phyloP scores from a whole-genome alignment of 2,113 vertebrate genomes.

The Hydrolagus affinis region DNA sequence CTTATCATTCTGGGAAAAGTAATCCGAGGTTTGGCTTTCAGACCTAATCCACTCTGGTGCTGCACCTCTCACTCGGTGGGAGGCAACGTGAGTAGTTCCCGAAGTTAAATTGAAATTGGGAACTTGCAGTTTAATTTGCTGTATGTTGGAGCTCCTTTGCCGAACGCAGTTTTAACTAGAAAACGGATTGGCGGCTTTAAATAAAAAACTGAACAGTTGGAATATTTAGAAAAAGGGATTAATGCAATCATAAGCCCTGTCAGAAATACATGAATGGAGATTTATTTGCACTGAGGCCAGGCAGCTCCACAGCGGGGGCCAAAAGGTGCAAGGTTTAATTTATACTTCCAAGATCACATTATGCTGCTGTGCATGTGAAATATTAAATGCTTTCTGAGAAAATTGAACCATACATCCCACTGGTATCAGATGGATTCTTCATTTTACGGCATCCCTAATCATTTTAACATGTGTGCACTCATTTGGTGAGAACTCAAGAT shows the following conservation, averaged over 20 bases:
- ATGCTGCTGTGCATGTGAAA: too few relatives aligned
- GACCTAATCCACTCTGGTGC: neutral
- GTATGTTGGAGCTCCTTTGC: too few relatives aligned
- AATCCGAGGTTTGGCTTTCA: neutral
- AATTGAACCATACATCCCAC: neutral
- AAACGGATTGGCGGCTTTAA: neutral
- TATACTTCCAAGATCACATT: neutral
- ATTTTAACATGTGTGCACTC: neutral
- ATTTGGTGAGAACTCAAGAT: neutral
- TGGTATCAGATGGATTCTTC: neutral
- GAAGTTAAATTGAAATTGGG: neutral
- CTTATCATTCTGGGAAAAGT: neutral
- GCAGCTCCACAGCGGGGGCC: neutral
- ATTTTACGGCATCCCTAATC: neutral
- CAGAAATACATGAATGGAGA: neutral
- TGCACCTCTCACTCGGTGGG: neutral
- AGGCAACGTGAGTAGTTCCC: neutral
- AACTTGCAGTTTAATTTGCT: neutral
- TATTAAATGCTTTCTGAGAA: neutral
- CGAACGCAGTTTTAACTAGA: neutral
- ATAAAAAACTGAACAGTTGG: neutral
- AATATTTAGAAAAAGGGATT: neutral
- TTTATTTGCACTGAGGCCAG: neutral
- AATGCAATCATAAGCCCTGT: neutral
- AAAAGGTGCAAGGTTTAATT: neutral